Percentiles rank a stretch among this genome's conserved stretches.
Conservation (phyloP, 2,888 invertebrate genomes). For the Pollenia griseotomentosa region DNA sequence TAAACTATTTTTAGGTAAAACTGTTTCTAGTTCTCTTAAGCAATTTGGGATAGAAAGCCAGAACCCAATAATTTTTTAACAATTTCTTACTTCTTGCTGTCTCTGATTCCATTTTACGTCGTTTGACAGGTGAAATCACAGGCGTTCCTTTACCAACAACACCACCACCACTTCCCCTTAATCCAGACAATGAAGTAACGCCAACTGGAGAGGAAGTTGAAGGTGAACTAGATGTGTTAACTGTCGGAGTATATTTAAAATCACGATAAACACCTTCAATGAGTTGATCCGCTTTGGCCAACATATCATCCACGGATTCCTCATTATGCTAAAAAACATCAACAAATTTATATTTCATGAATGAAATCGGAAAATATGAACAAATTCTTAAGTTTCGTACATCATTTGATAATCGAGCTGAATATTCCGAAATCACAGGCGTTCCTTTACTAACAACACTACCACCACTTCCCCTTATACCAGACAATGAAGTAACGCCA, state of each 20-base stretch:
- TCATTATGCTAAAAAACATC: slow-evolving; percentile 28
- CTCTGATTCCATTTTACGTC: slow-evolving; percentile 60
- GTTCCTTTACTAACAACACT: too few relatives aligned
- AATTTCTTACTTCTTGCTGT: slow-evolving; percentile 70
- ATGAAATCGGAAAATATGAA: not conserved
- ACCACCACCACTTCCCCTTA: not conserved
- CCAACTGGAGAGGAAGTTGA: not conserved
- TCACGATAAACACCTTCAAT: slow-evolving; percentile 69
- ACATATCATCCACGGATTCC: slow-evolving; percentile 64
- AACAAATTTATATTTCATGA: not conserved
- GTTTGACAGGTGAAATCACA: not conserved
- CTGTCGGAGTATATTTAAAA: slow-evolving; percentile 23
- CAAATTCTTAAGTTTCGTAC: not conserved
- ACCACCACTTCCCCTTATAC: not conserved
- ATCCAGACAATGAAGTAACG: not conserved
- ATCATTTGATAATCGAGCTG: not conserved
- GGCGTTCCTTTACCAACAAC: not conserved
- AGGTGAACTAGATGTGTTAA: not conserved
- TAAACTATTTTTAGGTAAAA: too few relatives aligned
- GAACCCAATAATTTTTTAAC: too few relatives aligned
- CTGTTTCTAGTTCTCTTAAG: too few relatives aligned
- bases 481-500: not conserved
- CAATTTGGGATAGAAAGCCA: too few relatives aligned
- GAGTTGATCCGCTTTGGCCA: slow-evolving; percentile 65
- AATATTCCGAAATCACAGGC: not conserved